Evolutionary conservation across 2,797 vertebrate species (phyloP), one percentile per base, ranked within the genome.

Genomic region (Atherinosoma microstoma): DNA sequence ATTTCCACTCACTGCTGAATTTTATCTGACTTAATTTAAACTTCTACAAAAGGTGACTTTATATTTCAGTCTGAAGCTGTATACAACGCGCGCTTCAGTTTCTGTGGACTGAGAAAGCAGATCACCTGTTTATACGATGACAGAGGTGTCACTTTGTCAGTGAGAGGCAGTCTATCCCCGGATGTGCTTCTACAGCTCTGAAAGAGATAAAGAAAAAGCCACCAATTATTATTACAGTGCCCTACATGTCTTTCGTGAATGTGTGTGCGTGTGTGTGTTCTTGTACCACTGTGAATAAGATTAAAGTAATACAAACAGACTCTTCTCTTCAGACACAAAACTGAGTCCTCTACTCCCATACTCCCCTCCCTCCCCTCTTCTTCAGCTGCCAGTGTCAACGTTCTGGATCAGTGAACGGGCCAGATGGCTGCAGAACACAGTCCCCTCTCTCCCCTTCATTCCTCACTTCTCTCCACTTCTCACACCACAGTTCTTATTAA

Each of bases 371-470:
- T 80, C 76, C 86, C 73, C 73, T 87, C 79, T 87, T 89, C 79
- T 83, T 90, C 80, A 87, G 84, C 91, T 91, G 91, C 92, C 90
- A 92, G 89, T 87, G 90, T 92, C 85, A 89, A 84, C 75, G 88
- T 94, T 94, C 92, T 93, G 93, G 92, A 93, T 93, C 91, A 91
- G 89, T 93, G 91, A 88, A 90, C 68, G 68, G 92, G 86, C 91
- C 92, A 94, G 91, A 94, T 94, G 94, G 92, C 88, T 90, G 82
- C 80, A 87, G 86, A 90, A 91, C 84, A 88, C 80, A 81, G 81
- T 86, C 77, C 83, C 73, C 73, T 76, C 82, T 80, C 75, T 82
- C 64, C 56, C 45, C 53, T 80, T 56, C 60, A 4, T 53, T 71
- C 67, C 65, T 84, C 69, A 34, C 72, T 70, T 68, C 58, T 62